A percentile compares a stretch with the other conserved stretches of the same genome.
These are phyloP conservation scores for Microplitis demolitor DNA, from an alignment of 1,140 invertebrate species.

Conservation along the genomic window DNA sequence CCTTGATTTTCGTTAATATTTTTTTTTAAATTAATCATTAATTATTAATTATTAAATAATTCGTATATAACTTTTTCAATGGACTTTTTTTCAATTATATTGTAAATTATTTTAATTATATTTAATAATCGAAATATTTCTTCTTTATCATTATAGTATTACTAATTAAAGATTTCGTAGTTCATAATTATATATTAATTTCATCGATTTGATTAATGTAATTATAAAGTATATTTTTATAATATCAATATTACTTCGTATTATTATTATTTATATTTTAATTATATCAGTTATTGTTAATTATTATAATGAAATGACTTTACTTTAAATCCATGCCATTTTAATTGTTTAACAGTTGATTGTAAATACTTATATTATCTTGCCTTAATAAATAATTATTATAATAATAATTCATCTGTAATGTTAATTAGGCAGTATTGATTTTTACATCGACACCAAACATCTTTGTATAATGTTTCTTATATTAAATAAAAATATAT, in stretches of 20 bases:
- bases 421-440: constrained; percentile 25
- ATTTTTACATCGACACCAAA: constrained; percentile 39
- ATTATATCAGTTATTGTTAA: not conserved
- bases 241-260: not conserved
- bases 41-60: too few relatives aligned
- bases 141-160: too few relatives aligned
- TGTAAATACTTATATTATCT: not conserved
- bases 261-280: not conserved
- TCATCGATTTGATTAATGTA: not conserved
- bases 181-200: not conserved
- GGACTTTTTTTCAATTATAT: too few relatives aligned
- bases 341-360: not conserved
- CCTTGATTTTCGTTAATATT: not conserved
- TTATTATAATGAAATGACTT: not conserved
- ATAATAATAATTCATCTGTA: not conserved
- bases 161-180: too few relatives aligned
- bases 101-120: too few relatives aligned
- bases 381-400: not conserved
- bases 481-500: constrained; percentile 50
- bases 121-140: too few relatives aligned
- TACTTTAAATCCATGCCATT: not conserved
- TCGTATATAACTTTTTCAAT: too few relatives aligned
- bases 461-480: constrained; percentile 47
- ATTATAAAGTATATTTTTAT: not conserved
- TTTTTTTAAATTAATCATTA: too few relatives aligned